Base-by-base conservation (phyloP, 2,888 invertebrate genomes). In the Mimas tiliae region DNA sequence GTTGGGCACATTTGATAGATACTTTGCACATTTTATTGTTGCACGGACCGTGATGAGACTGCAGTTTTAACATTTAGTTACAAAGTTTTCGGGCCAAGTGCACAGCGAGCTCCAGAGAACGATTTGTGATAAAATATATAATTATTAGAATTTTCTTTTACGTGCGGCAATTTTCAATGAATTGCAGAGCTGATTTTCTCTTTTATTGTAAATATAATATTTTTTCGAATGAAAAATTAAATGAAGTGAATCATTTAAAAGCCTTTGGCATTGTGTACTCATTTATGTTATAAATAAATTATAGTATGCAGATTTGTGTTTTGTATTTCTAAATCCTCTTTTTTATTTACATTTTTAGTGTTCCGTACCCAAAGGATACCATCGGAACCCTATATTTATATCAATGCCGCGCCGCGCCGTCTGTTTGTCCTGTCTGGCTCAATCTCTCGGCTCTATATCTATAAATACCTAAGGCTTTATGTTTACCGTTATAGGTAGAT, bases 231-330 rank as follows among this genome's bases (percentile, higher is more conserved):
- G 86, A 88, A 90, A 86, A 89, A 90, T 90, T 89, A 85, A 90
- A 91, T 92, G 90, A 91, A 91, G 85, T 90, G 85, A 90, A 92
- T 91, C 90, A 90, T 92, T 91, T 91, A 79, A 84, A 91, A 91
- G 93, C 92, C 93, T 91, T 87, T 91, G 93, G 92, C 93, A 87
- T 91, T 91, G 90, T 94, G 93, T 94, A 94, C 94, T 94, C 94
- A 94, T 94, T 94, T 94, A 93, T 91, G 94, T 94, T 94, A 93
- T 93, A 89, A 94, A 93, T 94, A 94, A 94, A 91, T 93, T 87
- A 93, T 93, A 91, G 91, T 93, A 94, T 89, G 89, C 91, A 77
- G 71, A 63, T 66, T 7, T 45, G 55, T 65, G 11, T 67, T 66
- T 63, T 38, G 27, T 68, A 64, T 48, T 48, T 48, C 9, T 50